Percentiles rank a stretch among this genome's conserved stretches.
Evolutionary conservation across 2,113 vertebrate species (phyloP).

Genomic region (Paraplagusia blochii): DNA sequence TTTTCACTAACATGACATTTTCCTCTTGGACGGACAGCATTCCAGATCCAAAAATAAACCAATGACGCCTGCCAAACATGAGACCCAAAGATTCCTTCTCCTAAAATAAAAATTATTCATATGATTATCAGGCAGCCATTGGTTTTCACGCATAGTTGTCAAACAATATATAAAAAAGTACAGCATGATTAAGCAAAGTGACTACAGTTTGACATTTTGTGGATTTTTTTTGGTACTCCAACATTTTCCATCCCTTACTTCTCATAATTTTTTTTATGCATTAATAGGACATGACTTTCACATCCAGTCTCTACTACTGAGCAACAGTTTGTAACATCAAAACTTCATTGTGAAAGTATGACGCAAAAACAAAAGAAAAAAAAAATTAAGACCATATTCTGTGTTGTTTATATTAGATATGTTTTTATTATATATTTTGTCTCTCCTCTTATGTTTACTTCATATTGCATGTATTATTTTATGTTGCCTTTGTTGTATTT

Average conservation of each 20-base stretch:
- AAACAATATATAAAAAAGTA: background rate
- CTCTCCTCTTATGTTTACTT: too few relatives aligned
- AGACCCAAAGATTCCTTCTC: too few relatives aligned
- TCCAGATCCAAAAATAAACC: background rate
- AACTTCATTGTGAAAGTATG: background rate
- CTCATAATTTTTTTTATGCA: background rate
- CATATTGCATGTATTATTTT: too few relatives aligned
- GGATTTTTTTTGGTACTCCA: background rate
- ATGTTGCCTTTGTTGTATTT: too few relatives aligned
- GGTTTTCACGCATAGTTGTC: background rate
- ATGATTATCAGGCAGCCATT: too few relatives aligned
- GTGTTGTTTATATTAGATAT: too few relatives aligned
- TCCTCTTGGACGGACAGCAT: background rate
- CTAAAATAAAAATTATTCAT: too few relatives aligned
- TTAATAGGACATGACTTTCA: background rate
- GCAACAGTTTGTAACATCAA: background rate
- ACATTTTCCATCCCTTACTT: slow-evolving; percentile 5
- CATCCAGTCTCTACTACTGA: slow-evolving; percentile 6
- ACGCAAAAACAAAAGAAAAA: too few relatives aligned
- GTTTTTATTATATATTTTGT: too few relatives aligned
- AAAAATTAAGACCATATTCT: too few relatives aligned
- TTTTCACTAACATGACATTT: too few relatives aligned
- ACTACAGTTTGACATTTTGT: background rate
- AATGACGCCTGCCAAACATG: too few relatives aligned
- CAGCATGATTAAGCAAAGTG: background rate